Conservation (phyloP, 2,888 invertebrate genomes). For the Agonopterix heracliana region DNA sequence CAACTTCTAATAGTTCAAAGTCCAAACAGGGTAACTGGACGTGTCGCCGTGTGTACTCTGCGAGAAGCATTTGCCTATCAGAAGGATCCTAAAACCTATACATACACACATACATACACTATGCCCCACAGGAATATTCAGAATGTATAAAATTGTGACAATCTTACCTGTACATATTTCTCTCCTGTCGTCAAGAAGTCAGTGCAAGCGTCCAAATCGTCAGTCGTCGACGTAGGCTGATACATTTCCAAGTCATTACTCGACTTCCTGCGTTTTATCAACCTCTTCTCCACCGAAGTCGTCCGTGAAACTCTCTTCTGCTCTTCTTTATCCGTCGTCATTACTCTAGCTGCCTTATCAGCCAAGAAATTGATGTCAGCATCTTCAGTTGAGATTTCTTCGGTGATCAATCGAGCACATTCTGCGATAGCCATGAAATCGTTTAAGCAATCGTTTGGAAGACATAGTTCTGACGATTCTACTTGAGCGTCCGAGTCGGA, state of each 20-base stretch:
- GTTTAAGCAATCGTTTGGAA: constrained; percentile 64
- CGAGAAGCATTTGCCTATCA: too few relatives aligned
- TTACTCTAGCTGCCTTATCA: constrained; percentile 62
- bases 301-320: constrained; percentile 29
- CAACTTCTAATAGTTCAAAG: too few relatives aligned
- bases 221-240: constrained; percentile 65
- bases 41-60: too few relatives aligned
- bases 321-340: constrained; percentile 58
- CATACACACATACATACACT: too few relatives aligned
- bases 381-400: constrained; percentile 44
- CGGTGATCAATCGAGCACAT: constrained; percentile 45
- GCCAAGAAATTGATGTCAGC: constrained; percentile 61
- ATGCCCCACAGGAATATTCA: too few relatives aligned
- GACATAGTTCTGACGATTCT: constrained; percentile 59
- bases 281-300: constrained; percentile 44
- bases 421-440: constrained; percentile 65
- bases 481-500: constrained; percentile 62
- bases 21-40: too few relatives aligned
- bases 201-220: constrained; percentile 53
- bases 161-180: constrained; percentile 62
- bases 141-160: not conserved
- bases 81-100: too few relatives aligned
- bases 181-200: constrained; percentile 52
- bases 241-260: constrained; percentile 67
- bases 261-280: constrained; percentile 54